Base-by-base conservation (phyloP, 2,797 vertebrate genomes). In the Pangasius krempfi region DNA sequence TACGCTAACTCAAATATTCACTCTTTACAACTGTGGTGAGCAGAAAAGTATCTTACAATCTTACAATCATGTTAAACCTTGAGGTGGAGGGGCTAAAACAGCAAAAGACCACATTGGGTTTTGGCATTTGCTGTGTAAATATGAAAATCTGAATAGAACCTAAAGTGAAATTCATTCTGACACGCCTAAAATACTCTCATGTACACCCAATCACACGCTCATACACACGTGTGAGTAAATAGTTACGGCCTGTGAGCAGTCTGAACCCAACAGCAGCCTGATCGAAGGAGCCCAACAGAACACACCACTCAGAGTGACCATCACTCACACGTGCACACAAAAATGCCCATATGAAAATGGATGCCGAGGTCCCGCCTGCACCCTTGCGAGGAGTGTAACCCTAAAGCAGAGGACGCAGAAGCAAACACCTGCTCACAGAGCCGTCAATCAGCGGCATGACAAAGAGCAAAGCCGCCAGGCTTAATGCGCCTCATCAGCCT, bases 401-500 rank as follows among this genome's bases (percentile, higher is more conserved):
- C 72, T 64, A 87, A 88, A 85, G 81, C 78, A 87, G 81, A 64
- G 66, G 44, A 60, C 27, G 50, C 75, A 79, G 82, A 83, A 85
- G 84, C 44, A 86, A 87, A 87, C 91, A 87, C 89, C 91, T 90
- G 88, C 75, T 86, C 50, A 84, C 87, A 30, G 78, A 90, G 88
- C 76, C 89, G 90, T 90, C 89, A 91, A 89, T 90, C 87, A 62
- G 64, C 84, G 75, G 80, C 86, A 85, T 72, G 73, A 88, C 78
- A 88, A 89, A 91, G 88, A 92, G 88, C 85, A 73, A 81, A 88
- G 81, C 89, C 58, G 66, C 25, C 60, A 87, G 91, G 80, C 66
- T 82, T 91, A 92, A 92, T 90, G 88, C 87, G 85, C 87, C 89
- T 92, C 92, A 93, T 92, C 90, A 91, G 89, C 91, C 87, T 89